Evolutionary conservation across 1,140 invertebrate genomes (phyloP).

Genomic region (Sycobia sp.): DNA sequence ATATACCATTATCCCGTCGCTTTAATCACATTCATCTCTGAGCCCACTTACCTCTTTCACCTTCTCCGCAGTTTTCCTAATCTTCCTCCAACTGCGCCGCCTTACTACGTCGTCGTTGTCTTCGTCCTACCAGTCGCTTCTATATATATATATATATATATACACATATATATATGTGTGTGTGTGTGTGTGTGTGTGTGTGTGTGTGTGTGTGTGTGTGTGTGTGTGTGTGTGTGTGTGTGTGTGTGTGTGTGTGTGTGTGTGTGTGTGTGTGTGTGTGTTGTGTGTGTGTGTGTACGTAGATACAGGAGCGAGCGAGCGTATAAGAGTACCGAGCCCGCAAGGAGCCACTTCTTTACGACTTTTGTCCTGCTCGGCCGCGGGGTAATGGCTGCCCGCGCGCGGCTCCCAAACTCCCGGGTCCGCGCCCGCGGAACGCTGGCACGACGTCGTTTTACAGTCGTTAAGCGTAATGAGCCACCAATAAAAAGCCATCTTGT

Average conservation of each 20-base stretch:
- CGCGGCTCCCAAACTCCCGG: neutral
- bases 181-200: too few relatives aligned
- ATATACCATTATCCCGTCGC: neutral
- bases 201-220: too few relatives aligned
- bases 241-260: too few relatives aligned
- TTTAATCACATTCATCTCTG: neutral
- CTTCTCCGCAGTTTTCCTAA: neutral
- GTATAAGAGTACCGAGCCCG: neutral
- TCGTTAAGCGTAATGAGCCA: conserved; percentile 57
- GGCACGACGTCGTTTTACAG: conserved; percentile 53
- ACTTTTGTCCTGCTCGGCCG: conserved; percentile 20
- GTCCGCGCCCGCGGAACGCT: neutral
- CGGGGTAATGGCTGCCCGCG: conserved; percentile 18
- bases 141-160: too few relatives aligned
- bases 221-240: too few relatives aligned
- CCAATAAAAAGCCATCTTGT: conserved; percentile 61
- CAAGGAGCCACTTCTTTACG: conserved; percentile 31
- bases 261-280: too few relatives aligned
- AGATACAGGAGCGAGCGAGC: too few relatives aligned
- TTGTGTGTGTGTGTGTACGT: too few relatives aligned
- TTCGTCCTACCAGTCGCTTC: too few relatives aligned
- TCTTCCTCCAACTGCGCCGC: neutral
- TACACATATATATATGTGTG: too few relatives aligned
- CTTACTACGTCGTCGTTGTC: neutral
- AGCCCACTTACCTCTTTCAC: neutral